Evolutionary conservation across 1,140 invertebrate species (phyloP), one percentile per base, ranked within the genome.

Genomic region (Apis laboriosa): DNA sequence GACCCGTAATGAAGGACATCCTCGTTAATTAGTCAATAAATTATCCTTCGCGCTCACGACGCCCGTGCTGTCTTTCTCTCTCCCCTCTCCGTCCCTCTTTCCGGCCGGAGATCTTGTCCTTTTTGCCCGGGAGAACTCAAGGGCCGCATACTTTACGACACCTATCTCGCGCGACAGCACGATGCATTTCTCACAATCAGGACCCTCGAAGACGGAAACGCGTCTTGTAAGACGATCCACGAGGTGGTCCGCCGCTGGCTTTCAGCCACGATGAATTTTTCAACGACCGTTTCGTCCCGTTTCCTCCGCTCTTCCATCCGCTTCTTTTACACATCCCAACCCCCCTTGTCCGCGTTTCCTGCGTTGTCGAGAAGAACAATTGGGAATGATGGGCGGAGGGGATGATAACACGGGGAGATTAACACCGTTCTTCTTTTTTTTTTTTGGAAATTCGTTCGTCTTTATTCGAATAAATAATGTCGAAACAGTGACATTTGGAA

Each of bases 1-100:
- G 88, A 88, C 89, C 88, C 85, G 93, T 94, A 94, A 94, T 94
- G 93, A 94, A 94, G 93, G 93, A 94, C 93, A 93, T 91, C 90
- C 91, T 91, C 92, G 92, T 94, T 94, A 94, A 94, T 94, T 94
- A 94, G 93, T 91, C 92, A 90, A 93, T 94, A 94, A 94, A 94
- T 94, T 94, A 93, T 92, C 89, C 90, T 91, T 91, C 91, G 88
- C 92, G 92, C 92, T 93, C 90, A 86, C 84, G 90, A 92, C 86
- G 89, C 86, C 88, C 90, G 88, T 90, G 89, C 89, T 89, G 70
- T 64, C 89, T 87, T 64, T 70, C 60, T 74, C 76, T 73, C 73
- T 60, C 67, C 56, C 61, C 60, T 63, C 55, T 67, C 79, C 70
- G 66, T 64, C 24, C 64, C 34, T 78, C 83, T 86, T 56, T 77